Percentiles rank a stretch among this genome's conserved stretches.
Conservation (phyloP, 2,888 invertebrate genomes). For the Drosophila austrosaltans region DNA sequence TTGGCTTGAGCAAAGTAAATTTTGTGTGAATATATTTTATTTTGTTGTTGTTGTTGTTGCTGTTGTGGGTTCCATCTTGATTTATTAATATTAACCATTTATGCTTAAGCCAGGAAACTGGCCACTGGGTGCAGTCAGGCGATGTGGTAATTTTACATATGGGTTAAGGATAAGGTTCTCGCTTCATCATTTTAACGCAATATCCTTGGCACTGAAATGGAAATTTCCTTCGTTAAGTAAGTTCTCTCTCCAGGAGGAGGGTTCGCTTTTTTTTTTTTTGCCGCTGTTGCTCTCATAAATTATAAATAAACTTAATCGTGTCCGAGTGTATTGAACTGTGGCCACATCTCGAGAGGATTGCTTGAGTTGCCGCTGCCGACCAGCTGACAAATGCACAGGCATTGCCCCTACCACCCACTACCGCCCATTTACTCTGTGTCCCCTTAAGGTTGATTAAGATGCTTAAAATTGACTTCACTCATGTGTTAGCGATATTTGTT, state of each 20-base stretch:
- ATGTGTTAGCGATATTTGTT: constrained; percentile 65
- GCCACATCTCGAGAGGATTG: constrained; percentile 34
- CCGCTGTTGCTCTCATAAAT: constrained; percentile 58
- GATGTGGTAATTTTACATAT: constrained; percentile 12
- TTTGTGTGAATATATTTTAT: constrained; percentile 21
- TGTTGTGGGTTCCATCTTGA: constrained; percentile 8
- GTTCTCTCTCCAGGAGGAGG: constrained; percentile 22
- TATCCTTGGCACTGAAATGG: constrained; percentile 63
- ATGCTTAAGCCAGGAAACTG: background rate
- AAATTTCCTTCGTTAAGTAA: constrained; percentile 44
- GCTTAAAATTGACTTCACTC: constrained; percentile 71
- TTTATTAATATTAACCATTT: constrained; percentile 21
- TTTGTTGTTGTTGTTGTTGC: constrained; percentile 13
- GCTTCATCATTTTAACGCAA: constrained; percentile 71
- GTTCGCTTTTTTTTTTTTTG: constrained; percentile 9
- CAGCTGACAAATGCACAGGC: constrained; percentile 63
- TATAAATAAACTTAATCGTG: constrained; percentile 75
- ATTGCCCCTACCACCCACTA: constrained; percentile 12
- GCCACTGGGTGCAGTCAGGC: constrained; percentile 11
- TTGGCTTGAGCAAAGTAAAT: constrained; percentile 48
- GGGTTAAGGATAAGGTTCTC: constrained; percentile 15
- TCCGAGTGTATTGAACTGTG: constrained; percentile 74
- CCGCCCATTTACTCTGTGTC: background rate
- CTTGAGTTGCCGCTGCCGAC: constrained; percentile 54
- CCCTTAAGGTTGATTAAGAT: constrained; percentile 65